A percentile compares a stretch with the other conserved stretches of the same genome.
Evolutionary conservation across 1,140 invertebrate genomes (phyloP).

Genomic region (Dreissena rostriformis): DNA sequence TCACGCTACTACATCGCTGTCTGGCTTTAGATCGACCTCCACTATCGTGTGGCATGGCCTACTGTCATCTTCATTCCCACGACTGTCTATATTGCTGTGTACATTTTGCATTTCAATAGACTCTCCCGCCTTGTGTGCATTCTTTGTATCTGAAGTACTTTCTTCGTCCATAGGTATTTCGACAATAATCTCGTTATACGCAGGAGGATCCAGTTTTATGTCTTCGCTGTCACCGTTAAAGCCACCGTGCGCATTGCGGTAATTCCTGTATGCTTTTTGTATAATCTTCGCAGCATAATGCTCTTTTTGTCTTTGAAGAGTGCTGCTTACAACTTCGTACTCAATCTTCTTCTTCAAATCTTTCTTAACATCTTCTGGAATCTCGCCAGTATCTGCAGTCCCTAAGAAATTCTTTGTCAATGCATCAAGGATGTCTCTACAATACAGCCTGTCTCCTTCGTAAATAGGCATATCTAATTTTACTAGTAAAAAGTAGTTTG

Average conservation of each 20-base stretch:
- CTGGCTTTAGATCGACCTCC: constrained; percentile 76
- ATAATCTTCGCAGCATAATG: constrained; percentile 97
- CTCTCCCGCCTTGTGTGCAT: constrained; percentile 31
- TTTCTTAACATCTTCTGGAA: constrained; percentile 87
- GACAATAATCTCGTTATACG: constrained; percentile 56
- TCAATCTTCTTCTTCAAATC: constrained; percentile 90
- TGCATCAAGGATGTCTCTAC: constrained; percentile 98
- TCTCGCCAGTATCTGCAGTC: constrained; percentile 83
- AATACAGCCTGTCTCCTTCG: constrained; percentile 97
- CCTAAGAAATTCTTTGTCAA: constrained; percentile 96
- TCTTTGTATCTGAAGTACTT: constrained; percentile 40
- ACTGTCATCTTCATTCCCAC: constrained; percentile 39
- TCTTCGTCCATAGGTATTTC: constrained; percentile 37
- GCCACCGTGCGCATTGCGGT: constrained; percentile 54
- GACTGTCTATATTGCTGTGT: constrained; percentile 42
- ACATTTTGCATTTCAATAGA: constrained; percentile 49
- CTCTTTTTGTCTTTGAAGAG: constrained; percentile 96
- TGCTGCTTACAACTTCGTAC: constrained; percentile 96
- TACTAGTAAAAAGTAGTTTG: constrained; percentile 99
- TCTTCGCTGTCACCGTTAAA: constrained; percentile 33
- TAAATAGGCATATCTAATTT: constrained; percentile 99
- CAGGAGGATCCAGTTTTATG: constrained; percentile 49
- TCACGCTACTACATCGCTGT: constrained; percentile 79
- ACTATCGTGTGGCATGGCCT: constrained; percentile 66
- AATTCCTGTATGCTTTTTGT: constrained; percentile 91